Percentiles rank a stretch among this genome's conserved stretches.
phyloP scores from a whole-genome alignment of 1,140 invertebrate genomes.

The Andrena cerasifolii region DNA sequence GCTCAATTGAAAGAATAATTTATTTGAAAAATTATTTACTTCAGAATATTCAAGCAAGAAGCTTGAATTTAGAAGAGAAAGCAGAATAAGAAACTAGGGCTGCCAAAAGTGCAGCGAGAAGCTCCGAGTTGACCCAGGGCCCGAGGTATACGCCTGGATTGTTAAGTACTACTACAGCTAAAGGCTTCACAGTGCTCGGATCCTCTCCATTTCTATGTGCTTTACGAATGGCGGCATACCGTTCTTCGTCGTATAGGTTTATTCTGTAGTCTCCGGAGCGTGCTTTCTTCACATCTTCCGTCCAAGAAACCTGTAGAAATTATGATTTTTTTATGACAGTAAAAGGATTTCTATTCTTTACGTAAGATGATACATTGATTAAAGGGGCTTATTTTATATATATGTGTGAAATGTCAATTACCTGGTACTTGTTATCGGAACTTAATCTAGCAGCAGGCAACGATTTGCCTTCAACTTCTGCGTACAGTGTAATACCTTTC shows the following conservation, averaged over 20 bases:
- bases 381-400: not conserved
- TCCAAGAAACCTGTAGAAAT: slow-evolving; percentile 93
- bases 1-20: slow-evolving; percentile 31
- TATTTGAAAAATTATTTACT: slow-evolving; percentile 7
- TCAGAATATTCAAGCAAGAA: slow-evolving; percentile 81
- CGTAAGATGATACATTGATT: not conserved
- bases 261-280: slow-evolving; percentile 90
- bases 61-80: slow-evolving; percentile 91
- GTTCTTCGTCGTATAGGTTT: slow-evolving; percentile 95
- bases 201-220: slow-evolving; percentile 88
- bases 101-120: slow-evolving; percentile 91
- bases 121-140: slow-evolving; percentile 95
- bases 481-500: slow-evolving; percentile 89
- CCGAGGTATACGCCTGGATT: slow-evolving; percentile 95
- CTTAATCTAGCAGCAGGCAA: slow-evolving; percentile 89
- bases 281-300: slow-evolving; percentile 91
- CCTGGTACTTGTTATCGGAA: slow-evolving; percentile 90
- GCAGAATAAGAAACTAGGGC: slow-evolving; percentile 93
- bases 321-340: not conserved
- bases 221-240: slow-evolving; percentile 91
- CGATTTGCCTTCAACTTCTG: slow-evolving; percentile 92
- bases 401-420: slow-evolving; percentile 71
- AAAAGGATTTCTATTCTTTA: not conserved
- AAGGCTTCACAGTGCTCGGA: slow-evolving; percentile 86
- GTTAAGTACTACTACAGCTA: slow-evolving; percentile 89